Base-by-base conservation (phyloP, 2,888 invertebrate species). In the Chaetoderma sp. region DNA sequence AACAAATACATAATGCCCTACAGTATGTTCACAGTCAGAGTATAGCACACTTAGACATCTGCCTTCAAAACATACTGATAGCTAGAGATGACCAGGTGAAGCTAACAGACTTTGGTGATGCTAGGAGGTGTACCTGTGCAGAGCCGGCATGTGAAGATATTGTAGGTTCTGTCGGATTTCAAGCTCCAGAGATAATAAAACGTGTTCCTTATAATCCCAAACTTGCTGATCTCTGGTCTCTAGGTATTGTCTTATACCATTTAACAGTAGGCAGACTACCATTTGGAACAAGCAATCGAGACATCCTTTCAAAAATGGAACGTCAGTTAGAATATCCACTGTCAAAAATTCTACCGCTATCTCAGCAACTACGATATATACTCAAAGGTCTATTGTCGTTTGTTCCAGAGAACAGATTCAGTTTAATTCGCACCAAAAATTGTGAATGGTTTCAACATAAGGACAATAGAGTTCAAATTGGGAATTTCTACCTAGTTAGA, bases 401-500 rank as follows among this genome's bases (percentile, higher is more conserved):
- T 63, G 67, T 75, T 4, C 77, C 79, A 1, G 70, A 74, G 1
- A 57, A 71, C 5, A 70, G 83, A 57, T 79, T 68, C 71, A 74
- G 74, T 0, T 60, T 81, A 27, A 80, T 79, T 67, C 69, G 79
- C 4, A 69, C 78, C 25, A 61, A 68, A 18, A 76, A 76, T 62
- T 68, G 69, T 28, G 76, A 71, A 6, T 79, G 79, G 78, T 55
- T 75, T 47, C 57, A 55, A n/a, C 66, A 50, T 21, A 28, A 33
- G 0, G 60, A 71, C 13, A 64, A 65, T 8, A 72, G 68, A 25
- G 77, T 81, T 1, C 77, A 78, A 65, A 79, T 83, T 36, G 83
- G 83, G n/a, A 81, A 80, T 64, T 82, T 81, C 58, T 79, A 79
- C 65, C 69, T 78, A 27, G 78, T 79, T 21, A 66, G 81, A 4